Percentiles rank a stretch among this genome's conserved stretches.
These are phyloP conservation scores for Corythornis cristatus DNA, from an alignment of 2,113 vertebrate species.

Conservation along the genomic window DNA sequence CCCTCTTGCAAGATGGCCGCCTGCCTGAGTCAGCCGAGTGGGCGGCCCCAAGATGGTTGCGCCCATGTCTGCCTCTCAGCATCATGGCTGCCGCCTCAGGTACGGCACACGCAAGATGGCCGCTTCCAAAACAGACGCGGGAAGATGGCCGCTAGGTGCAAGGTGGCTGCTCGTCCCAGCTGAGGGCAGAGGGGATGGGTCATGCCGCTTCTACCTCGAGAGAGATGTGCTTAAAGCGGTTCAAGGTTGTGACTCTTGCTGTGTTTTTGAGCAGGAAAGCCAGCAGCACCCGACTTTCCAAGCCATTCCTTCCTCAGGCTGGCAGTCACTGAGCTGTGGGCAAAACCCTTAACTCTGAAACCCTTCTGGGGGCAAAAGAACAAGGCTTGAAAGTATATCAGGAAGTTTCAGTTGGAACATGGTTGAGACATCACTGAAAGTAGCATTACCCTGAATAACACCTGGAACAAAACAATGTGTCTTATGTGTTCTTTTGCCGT, in stretches of 20 bases:
- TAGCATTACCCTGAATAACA: background rate
- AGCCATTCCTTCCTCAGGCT: too few relatives aligned
- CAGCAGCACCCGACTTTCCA: background rate
- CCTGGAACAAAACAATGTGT: background rate
- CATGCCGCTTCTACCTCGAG: accelerated
- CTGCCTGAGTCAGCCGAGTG: accelerated
- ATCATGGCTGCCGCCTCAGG: accelerated
- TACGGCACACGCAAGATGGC: background rate
- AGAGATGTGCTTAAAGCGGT: background rate
- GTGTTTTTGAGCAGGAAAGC: background rate
- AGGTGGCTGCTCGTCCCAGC: accelerated
- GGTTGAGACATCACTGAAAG: background rate
- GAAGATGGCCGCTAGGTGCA: background rate
- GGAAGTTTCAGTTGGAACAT: too few relatives aligned
- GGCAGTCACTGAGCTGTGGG: accelerated
- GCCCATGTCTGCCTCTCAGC: accelerated
- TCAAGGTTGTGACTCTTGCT: background rate
- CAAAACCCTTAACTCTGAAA: background rate
- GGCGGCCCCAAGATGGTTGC: background rate
- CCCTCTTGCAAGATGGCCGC: conserved; percentile 1
- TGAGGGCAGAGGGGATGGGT: accelerated
- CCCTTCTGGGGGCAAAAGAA: background rate
- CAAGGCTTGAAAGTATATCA: background rate
- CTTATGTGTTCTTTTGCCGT: background rate
- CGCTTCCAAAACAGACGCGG: accelerated